Conservation (phyloP, 2,113 vertebrate species). For the Pelobates fuscus region DNA sequence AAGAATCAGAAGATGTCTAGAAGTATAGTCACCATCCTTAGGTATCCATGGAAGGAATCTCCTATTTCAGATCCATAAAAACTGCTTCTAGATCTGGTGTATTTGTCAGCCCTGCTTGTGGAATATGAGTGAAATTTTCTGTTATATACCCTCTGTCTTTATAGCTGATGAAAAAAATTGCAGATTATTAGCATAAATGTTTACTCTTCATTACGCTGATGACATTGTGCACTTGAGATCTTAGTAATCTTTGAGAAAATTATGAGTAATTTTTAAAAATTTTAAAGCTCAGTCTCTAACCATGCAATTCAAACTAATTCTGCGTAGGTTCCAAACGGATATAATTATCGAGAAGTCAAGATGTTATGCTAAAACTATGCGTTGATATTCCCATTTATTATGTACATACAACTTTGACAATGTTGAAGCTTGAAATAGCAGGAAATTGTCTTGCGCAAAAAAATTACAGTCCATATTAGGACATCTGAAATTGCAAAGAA, state of each 20-base stretch:
- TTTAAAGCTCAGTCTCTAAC: conserved; percentile 99
- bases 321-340: conserved; percentile 99
- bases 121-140: conserved; percentile 96
- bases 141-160: conserved; percentile 99
- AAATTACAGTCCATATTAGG: conserved; percentile 99
- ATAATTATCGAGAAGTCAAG: conserved; percentile 99
- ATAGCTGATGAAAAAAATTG: conserved; percentile 99
- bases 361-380: conserved; percentile 99
- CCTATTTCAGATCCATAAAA: conserved; percentile 74
- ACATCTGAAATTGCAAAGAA: conserved; percentile 99
- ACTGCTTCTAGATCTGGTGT: conserved; percentile 73
- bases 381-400: conserved; percentile 99
- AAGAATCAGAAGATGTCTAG: conserved; percentile 62
- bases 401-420: conserved; percentile 99
- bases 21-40: conserved; percentile 67
- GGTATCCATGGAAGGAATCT: conserved; percentile 67
- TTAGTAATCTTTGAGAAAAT: conserved; percentile 99
- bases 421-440: conserved; percentile 99
- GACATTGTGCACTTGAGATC: conserved; percentile 99
- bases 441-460: conserved; percentile 99
- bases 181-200: conserved; percentile 99
- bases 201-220: conserved; percentile 99
- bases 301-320: conserved; percentile 99
- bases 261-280: conserved; percentile 99
- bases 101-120: conserved; percentile 85